Base-by-base conservation (phyloP, 1,140 invertebrate genomes). In the Aphelinus certus region DNA sequence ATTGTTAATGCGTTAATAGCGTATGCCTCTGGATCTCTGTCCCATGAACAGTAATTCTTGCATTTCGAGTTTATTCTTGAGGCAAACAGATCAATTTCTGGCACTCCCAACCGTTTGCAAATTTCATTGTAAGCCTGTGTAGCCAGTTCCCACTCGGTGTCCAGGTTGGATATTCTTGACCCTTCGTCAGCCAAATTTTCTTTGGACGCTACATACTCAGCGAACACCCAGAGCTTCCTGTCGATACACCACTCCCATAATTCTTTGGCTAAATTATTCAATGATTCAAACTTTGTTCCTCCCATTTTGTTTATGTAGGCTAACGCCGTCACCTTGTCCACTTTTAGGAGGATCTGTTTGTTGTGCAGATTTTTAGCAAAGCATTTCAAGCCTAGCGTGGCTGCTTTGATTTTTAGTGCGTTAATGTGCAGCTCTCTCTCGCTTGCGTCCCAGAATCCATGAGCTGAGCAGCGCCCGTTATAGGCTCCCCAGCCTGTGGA, bases 341-440 rank as follows among this genome's bases (percentile, higher is more conserved):
- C 71, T 62, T 81, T 67, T 1, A 81, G 72, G 7, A 83, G 61
- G 56, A 84, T 81, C 10, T 79, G 43, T 73, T 80, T 83, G 68
- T 83, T 78, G 71, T 47, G n/a, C 64, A 68, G 4, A n/a, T 83
- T 66, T 5, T 46, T 65, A 10, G 80, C 83, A 79, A 86, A 87
- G 48, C 69, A 79, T 79, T 86, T 84, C 26, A 87, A 56, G 0
- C 74, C 81, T 3, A 83, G 47, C 75, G 83, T 84, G 3, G 74
- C 78, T 0, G 86, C 83, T 56, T 80, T 48, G 0, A 86, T 48
- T 71, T 86, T 83, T 73, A 86, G 77, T 70, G 81, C 84, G 79
- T 87, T 86, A 46, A 86, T 87, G 49, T 49, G 71, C 73, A 81
- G 67, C 43, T 65, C 26, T 10, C 49, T 79, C 80, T 83, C 61